Percentiles rank a stretch among this genome's conserved stretches.
Evolutionary conservation across 2,888 invertebrate species (phyloP).

Genomic region (Lasioglossum zephyrum): DNA sequence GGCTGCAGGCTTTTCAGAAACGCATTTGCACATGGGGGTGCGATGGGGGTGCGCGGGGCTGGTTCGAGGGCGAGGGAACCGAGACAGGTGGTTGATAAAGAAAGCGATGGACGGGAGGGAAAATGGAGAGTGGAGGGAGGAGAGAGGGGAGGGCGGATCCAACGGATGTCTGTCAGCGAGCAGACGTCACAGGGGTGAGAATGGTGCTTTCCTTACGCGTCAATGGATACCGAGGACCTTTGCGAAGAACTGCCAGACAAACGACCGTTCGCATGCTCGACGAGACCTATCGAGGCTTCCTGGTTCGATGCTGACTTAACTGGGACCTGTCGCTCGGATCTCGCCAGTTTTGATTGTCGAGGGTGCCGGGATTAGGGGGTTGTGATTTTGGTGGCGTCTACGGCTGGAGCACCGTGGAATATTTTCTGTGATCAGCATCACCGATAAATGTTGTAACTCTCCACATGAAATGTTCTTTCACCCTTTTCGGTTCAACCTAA

Average conservation of each 20-base stretch:
- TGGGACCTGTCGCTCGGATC: not conserved
- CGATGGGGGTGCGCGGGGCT: not conserved
- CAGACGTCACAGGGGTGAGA: slow-evolving; percentile 45
- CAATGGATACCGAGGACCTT: slow-evolving; percentile 23
- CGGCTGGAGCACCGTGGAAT: not conserved
- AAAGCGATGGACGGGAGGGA: slow-evolving; percentile 1
- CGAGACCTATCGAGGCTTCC: slow-evolving; percentile 1
- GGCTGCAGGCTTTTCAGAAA: slow-evolving; percentile 67
- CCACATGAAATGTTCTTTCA: not conserved
- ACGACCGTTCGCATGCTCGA: not conserved
- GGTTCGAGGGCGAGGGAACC: not conserved
- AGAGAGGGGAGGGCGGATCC: slow-evolving; percentile 16
- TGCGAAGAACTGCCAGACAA: slow-evolving; percentile 24
- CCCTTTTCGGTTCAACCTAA: too few species aligned
- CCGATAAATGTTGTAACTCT: not conserved
- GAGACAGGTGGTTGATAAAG: slow-evolving; percentile 43
- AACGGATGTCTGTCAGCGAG: slow-evolving; percentile 61
- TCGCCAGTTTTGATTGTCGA: not conserved
- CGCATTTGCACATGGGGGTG: slow-evolving; percentile 63
- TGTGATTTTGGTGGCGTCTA: not conserved
- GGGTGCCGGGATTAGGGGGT: not conserved
- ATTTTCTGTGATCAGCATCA: not conserved
- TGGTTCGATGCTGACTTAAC: slow-evolving; percentile 5
- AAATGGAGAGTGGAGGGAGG: not conserved
- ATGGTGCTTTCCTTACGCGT: slow-evolving; percentile 52